phyloP scores from a whole-genome alignment of 1,140 invertebrate species.

The Sinonovacula constricta region DNA sequence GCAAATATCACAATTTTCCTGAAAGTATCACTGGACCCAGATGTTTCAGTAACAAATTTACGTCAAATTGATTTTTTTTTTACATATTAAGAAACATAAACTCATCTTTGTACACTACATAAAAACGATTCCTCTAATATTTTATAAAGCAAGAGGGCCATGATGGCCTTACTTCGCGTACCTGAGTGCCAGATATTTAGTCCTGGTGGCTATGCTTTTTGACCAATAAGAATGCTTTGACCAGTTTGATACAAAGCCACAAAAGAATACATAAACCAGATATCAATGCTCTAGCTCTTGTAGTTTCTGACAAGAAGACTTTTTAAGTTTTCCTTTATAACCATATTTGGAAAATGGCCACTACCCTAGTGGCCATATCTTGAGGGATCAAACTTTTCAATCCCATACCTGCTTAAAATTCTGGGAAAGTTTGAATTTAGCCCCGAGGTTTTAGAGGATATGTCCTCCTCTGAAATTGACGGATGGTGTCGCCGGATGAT shows the following conservation, averaged over 20 bases:
- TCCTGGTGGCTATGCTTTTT: too few relatives aligned
- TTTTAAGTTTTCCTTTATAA: background rate
- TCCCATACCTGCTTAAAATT: background rate
- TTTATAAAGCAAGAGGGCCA: background rate
- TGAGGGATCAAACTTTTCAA: background rate
- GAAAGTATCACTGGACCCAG: too few relatives aligned
- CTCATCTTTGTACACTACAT: too few relatives aligned
- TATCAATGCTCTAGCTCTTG: background rate
- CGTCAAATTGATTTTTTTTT: too few relatives aligned
- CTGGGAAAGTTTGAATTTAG: background rate
- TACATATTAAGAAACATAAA: too few relatives aligned
- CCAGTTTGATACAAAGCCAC: background rate
- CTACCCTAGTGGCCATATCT: conserved; percentile 9
- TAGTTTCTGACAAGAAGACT: background rate
- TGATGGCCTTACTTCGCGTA: background rate
- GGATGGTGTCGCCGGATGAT: too few relatives aligned
- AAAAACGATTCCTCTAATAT: too few relatives aligned
- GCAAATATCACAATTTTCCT: too few relatives aligned
- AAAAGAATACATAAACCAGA: background rate
- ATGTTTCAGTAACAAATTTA: too few relatives aligned
- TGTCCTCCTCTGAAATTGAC: background rate
- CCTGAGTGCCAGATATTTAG: too few relatives aligned
- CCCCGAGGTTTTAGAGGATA: background rate
- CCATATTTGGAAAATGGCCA: too few relatives aligned
- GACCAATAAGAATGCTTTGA: too few relatives aligned